A percentile compares a stretch with the other conserved stretches of the same genome.
These are phyloP conservation scores for Neostethus bicornis DNA, from an alignment of 2,797 vertebrate species.

Conservation along the genomic window DNA sequence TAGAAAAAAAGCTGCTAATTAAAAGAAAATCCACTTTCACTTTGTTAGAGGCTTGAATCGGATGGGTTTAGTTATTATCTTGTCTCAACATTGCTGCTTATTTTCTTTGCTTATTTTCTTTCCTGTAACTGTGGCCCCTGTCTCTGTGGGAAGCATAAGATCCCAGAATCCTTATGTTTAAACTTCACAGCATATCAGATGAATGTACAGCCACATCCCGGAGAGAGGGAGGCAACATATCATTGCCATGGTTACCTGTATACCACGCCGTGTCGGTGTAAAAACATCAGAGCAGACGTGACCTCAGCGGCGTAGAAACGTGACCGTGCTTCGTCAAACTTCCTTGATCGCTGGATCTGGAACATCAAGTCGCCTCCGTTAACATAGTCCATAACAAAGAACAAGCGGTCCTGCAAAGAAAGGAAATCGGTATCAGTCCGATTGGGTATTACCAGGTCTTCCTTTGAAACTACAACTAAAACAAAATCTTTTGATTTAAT, in stretches of 20 bases:
- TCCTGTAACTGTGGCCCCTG: slow-evolving; percentile 15
- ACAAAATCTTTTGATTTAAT: too few species aligned
- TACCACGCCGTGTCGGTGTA: slow-evolving; percentile 93
- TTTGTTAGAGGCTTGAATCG: too few species aligned
- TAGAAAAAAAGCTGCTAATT: too few species aligned
- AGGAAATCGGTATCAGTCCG: too few species aligned
- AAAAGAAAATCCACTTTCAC: too few species aligned
- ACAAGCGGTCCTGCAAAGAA: slow-evolving; percentile 90
- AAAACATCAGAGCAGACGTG: slow-evolving; percentile 97
- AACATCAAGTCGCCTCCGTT: too few species aligned
- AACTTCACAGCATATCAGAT: neutral
- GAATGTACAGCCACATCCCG: neutral
- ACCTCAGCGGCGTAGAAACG: slow-evolving; percentile 96
- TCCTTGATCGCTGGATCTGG: slow-evolving; percentile 96
- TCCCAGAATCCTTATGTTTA: slow-evolving; percentile 30
- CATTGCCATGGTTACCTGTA: slow-evolving; percentile 85
- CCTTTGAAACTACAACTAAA: too few species aligned
- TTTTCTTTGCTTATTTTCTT: slow-evolving; percentile 6
- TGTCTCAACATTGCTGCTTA: neutral
- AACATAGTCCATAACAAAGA: slow-evolving; percentile 99
- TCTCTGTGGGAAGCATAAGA: slow-evolving; percentile 9
- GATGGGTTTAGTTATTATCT: neutral
- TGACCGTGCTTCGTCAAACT: slow-evolving; percentile 95
- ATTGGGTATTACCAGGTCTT: too few species aligned
- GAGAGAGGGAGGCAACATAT: neutral